Base-by-base conservation (phyloP, 2,888 invertebrate species). In the Sphaeridia pumilis region DNA sequence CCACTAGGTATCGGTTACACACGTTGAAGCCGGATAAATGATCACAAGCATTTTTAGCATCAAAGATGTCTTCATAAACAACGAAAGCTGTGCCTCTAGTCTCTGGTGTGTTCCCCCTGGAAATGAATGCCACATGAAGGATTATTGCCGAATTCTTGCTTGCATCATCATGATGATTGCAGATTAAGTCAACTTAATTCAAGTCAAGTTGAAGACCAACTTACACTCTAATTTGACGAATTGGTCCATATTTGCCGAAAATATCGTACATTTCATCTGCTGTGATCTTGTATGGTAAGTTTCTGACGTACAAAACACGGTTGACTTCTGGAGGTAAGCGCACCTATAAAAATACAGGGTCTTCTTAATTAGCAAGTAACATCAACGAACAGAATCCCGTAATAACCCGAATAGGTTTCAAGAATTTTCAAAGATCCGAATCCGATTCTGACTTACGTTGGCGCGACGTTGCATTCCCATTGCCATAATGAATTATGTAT, bases 211-310 rank as follows among this genome's bases (percentile, higher is more conserved):
- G n/a, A n/a, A n/a, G n/a, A n/a, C n/a, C n/a, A 12, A 7, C 59
- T 61, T 56, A 64, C 64, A 64, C 89, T 74, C 98, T 76, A 57
- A 98, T 98, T 74, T 99, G 98, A 66, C 98, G 75, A 61, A 98
- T 97, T 2, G 98, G 97, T 66, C 98, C 98, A 74, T 97, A 98
- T 76, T 99, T 99, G 20, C 98, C 98, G 77, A 98, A 99, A 60
- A 99, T 99, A 73, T 99, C 98, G 70, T 99, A 98, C 97, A 98
- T 98, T 80, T 99, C 98, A 73, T 98, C 98, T 4, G 89, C 92
- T 46, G 95, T 95, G 65, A 99, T 98, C 77, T 98, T 98, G 69
- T 97, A 99, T 0, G 98, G 98, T 56, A 98, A 76, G 74, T 99
- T 99, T 67, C 97, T 78, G 10, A 99, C 84, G 70, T 95, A 98